Evolutionary conservation across 2,113 vertebrate genomes (phyloP), one percentile per base, ranked within the genome.

Genomic region (Oceanites oceanicus): DNA sequence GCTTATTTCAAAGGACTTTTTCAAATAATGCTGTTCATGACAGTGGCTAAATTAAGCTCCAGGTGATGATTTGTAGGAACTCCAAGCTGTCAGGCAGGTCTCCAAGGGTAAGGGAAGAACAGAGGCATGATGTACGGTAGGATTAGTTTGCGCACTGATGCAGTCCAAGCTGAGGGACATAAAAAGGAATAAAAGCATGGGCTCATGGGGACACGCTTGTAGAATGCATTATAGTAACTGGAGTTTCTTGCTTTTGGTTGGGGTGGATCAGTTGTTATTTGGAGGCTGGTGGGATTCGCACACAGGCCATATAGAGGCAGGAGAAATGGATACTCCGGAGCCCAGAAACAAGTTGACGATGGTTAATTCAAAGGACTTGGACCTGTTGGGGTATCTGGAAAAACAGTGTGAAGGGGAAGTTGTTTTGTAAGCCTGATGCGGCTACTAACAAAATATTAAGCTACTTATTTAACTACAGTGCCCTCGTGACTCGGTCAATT

Each of bases 181-280:
- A 20, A 58, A 78, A 85, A 85, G 21, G 65, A 65, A 19, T 76
- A 80, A 83, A 68, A 58, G 34, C n/a, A 6, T 5, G 1, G 47
- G 38, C 47, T 66, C 0, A 0, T 26, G 49, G 21, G 79, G 42
- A 6, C 11, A 1, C 0, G 0, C 40, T 62, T 42, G 27, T 56
- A 12, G 59, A 52, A 50, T 30, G 40, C 45, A 59, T 91, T 56
- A 13, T 79, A 72, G 52, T 66, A 23, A 25, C 65, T 44, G 61
- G 42, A 70, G 49, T 93, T 79, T 93, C 53, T 73, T 90, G 11
- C 44, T 91, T 78, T 38, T 71, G 14, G 4, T 53, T 68, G 55
- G 22, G 29, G 12, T 87, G 55, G 9, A 25, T 61, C 6, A 2
- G 19, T 34, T 86, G 66, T 85, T 79, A 29, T 13, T 68, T 42